phyloP scores from a whole-genome alignment of 2,797 vertebrate species.

The Coracias cyanogaster region DNA sequence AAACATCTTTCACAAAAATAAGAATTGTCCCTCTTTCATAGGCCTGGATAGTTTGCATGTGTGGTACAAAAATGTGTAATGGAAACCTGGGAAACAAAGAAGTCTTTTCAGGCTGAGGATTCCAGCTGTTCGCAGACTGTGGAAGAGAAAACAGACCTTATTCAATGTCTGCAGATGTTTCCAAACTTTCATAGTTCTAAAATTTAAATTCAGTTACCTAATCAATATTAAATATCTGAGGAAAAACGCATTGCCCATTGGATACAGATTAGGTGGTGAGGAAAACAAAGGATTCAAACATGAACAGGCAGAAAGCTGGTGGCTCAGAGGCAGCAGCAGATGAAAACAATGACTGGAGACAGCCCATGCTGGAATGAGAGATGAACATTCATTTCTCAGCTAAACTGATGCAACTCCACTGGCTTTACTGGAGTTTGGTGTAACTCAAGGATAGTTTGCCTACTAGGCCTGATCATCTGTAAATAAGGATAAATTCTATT shows the following conservation, averaged over 20 bases:
- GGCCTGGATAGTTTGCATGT: constrained; percentile 48
- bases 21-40: constrained; percentile 18
- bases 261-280: constrained; percentile 8
- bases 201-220: constrained; percentile 62
- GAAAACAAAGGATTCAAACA: constrained; percentile 57
- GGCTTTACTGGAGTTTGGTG: background rate
- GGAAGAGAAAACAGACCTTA: constrained; percentile 61
- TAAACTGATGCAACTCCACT: background rate
- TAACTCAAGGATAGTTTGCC: background rate
- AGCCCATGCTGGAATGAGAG: background rate
- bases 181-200: constrained; percentile 57
- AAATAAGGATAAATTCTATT: background rate
- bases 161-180: constrained; percentile 63
- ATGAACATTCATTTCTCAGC: constrained; percentile 13
- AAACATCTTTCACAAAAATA: constrained; percentile 56
- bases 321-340: constrained; percentile 42
- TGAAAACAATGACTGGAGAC: constrained; percentile 42
- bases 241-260: constrained; percentile 25
- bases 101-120: constrained; percentile 56
- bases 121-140: constrained; percentile 63
- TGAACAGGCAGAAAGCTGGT: constrained; percentile 25
- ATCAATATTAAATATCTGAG: constrained; percentile 64
- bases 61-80: constrained; percentile 67
- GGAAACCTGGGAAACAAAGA: constrained; percentile 69
- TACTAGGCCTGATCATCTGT: background rate